Conservation (phyloP, 2,113 vertebrate species). For the Chionis minor region DNA sequence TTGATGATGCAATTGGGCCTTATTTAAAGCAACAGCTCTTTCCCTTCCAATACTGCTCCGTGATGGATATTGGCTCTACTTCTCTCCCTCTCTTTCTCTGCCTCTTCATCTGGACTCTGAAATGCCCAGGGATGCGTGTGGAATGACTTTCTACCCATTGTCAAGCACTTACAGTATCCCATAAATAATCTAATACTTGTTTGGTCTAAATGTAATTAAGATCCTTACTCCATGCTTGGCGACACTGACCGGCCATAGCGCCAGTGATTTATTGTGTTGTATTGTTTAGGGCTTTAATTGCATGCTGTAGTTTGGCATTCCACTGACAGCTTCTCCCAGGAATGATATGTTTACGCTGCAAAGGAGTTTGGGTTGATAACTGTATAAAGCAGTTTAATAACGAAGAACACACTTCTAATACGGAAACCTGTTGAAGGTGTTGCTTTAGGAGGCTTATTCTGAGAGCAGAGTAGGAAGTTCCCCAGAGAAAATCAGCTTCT, state of each 20-base stretch:
- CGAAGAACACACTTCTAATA: not conserved
- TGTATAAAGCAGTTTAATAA: slow-evolving; percentile 57
- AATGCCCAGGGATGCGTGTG: slow-evolving; percentile 32
- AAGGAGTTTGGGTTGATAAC: slow-evolving; percentile 52
- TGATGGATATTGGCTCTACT: slow-evolving; percentile 43
- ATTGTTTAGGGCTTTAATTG: slow-evolving; percentile 71
- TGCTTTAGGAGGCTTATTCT: not conserved
- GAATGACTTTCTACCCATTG: slow-evolving; percentile 53
- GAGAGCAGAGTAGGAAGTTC: slow-evolving; percentile 2
- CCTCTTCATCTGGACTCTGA: not conserved
- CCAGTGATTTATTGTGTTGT: slow-evolving; percentile 62
- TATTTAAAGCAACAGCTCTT: slow-evolving; percentile 59
- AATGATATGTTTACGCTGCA: slow-evolving; percentile 65
- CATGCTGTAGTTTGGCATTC: slow-evolving; percentile 54
- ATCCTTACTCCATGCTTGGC: slow-evolving; percentile 65
- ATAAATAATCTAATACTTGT: slow-evolving; percentile 71
- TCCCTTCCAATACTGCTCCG: not conserved
- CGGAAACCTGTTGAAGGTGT: slow-evolving; percentile 30
- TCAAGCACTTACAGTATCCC: slow-evolving; percentile 59
- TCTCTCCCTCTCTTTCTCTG: not conserved
- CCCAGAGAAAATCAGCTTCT: slow-evolving; percentile 17
- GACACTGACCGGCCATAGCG: slow-evolving; percentile 61
- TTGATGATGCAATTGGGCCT: slow-evolving; percentile 54
- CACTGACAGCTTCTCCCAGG: slow-evolving; percentile 60
- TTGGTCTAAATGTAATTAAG: slow-evolving; percentile 74